These are phyloP conservation scores for Crypturellus tataupa DNA, from an alignment of 2,797 vertebrate species.

Conservation along the genomic window DNA sequence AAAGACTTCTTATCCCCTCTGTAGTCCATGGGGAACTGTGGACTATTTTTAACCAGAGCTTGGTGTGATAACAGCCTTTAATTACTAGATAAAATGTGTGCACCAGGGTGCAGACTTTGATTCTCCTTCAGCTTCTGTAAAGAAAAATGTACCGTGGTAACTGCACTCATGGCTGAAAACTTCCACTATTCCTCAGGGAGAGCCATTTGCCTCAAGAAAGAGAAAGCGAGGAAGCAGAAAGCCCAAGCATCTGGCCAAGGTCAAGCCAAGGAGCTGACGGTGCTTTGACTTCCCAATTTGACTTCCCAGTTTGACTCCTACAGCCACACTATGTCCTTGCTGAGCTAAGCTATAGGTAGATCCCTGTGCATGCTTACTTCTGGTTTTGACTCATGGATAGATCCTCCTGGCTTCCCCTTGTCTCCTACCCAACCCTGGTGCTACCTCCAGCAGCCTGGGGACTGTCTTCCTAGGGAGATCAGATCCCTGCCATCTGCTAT, in stretches of 20 bases:
- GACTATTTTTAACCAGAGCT: slow-evolving; percentile 51
- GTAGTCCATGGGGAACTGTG: not conserved
- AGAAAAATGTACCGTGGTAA: not conserved
- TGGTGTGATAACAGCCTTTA: slow-evolving; percentile 9
- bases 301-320: not conserved
- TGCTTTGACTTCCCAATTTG: fast-evolving
- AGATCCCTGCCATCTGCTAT: fast-evolving
- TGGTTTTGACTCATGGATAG: fast-evolving
- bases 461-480: fast-evolving
- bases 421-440: fast-evolving
- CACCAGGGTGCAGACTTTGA: not conserved
- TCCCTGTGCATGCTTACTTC: fast-evolving
- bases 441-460: fast-evolving
- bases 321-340: not conserved
- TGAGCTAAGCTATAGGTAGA: not conserved
- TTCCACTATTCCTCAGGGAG: not conserved
- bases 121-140: not conserved
- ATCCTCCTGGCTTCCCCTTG: fast-evolving
- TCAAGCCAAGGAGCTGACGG: not conserved
- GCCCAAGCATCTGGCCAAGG: not conserved
- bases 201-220: not conserved
- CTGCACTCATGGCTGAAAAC: not conserved
- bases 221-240: not conserved
- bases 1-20: not conserved
- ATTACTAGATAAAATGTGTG: slow-evolving; percentile 34